Base-by-base conservation (phyloP, 2,797 vertebrate genomes). In the Pantherophis alleghaniensis region DNA sequence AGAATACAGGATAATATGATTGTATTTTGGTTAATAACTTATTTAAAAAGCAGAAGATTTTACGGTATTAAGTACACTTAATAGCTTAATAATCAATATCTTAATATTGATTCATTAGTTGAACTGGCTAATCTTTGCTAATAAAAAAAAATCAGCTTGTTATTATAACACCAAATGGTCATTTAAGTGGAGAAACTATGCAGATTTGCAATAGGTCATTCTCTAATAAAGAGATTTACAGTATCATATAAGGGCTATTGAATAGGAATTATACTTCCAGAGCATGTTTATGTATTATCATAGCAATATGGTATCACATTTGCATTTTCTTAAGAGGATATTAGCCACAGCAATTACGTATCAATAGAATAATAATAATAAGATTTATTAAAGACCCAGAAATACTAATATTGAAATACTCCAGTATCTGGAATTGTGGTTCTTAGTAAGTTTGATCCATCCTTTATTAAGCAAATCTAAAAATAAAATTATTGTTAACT, bases 291-390 rank as follows among this genome's bases (percentile, higher is more conserved):
- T 97, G 95, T 96, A 96, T 98, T 98, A 98, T 98, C 98, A 97
- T 96, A 96, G 97, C 96, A 97, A 97, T 95, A 97, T 96, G 94
- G 94, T 97, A 98, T 97, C 97, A 97, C 97, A 93, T 98, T 98
- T 97, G 97, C 95, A 97, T 98, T 97, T 97, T 97, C 97, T 95
- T 97, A 98, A 98, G 95, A 97, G 96, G 97, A 97, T 98, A 96
- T 98, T 97, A 98, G 97, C 96, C 96, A 97, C 96, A 97, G 97
- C 97, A 98, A 98, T 98, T 98, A 98, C 97, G 98, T 96, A 98
- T 97, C 97, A 98, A 97, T 98, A 98, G 97, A 98, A 98, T 98
- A 98, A 98, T 94, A 95, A 94, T 96, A 95, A 95, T 94, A 94
- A 97, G 96, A 97, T 97, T 97, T 96, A 92, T 91, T 97, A 97